Evolutionary conservation across 2,113 vertebrate genomes (phyloP).

Genomic region (Arenaria interpres): DNA sequence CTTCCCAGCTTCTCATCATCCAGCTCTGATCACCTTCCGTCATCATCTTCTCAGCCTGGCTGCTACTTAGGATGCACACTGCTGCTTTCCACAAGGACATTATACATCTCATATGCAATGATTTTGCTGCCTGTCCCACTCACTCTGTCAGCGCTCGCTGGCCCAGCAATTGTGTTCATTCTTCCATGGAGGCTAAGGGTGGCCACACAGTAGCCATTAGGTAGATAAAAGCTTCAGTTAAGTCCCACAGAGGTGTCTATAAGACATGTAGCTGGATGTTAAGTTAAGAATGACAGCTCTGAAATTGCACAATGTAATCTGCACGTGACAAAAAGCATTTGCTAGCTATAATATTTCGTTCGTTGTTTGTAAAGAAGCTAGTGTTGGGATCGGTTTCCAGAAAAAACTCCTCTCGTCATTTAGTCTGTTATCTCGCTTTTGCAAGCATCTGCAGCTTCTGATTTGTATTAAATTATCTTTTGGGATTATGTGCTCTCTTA

Average conservation of each 20-base stretch:
- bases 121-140: background rate
- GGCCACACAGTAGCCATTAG: background rate
- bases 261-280: background rate
- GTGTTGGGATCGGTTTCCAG: background rate
- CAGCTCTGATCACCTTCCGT: background rate
- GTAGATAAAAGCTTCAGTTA: background rate
- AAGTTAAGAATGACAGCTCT: background rate
- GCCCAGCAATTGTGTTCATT: background rate
- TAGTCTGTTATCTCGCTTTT: background rate
- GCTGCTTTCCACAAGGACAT: background rate
- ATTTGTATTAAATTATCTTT: background rate
- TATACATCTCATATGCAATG: background rate
- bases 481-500: background rate
- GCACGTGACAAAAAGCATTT: background rate
- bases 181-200: background rate
- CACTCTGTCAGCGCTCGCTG: background rate
- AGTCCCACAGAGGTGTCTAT: background rate
- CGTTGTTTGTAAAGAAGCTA: background rate
- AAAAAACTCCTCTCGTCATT: background rate
- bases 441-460: background rate
- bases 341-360: background rate
- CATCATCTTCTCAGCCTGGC: background rate
- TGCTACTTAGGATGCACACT: accelerated
- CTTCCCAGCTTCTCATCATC: background rate
- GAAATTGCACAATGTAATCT: background rate